Conservation (phyloP, 1,140 invertebrate genomes). For the Drosophila lacteicornis region DNA sequence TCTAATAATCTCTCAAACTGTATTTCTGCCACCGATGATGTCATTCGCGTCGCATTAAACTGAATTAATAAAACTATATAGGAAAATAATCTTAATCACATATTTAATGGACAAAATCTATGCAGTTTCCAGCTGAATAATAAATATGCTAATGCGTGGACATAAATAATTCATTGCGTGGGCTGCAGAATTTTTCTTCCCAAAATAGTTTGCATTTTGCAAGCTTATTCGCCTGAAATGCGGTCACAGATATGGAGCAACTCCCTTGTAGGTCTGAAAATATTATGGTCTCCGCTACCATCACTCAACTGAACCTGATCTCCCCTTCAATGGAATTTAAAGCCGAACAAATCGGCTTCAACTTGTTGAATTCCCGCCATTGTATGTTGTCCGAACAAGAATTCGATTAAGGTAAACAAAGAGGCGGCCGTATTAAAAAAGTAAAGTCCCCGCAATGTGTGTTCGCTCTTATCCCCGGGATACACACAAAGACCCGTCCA, state of each 20-base stretch:
- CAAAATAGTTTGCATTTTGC: conserved; percentile 4
- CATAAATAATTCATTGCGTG: conserved; percentile 1
- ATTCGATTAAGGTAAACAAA: conserved; percentile 51
- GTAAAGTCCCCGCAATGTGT: conserved; percentile 35
- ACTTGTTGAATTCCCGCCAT: conserved; percentile 34
- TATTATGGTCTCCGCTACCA: not conserved
- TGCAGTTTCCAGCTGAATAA: not conserved
- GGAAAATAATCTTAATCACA: not conserved
- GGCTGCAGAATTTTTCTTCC: not conserved
- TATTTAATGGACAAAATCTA: not conserved
- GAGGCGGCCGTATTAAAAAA: conserved; percentile 12
- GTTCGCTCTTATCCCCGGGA: conserved; percentile 1
- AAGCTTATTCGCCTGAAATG: not conserved
- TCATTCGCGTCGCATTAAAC: not conserved
- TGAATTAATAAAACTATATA: not conserved
- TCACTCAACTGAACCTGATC: conserved; percentile 1
- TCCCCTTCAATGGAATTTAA: not conserved
- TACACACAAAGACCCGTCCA: conserved; percentile 9
- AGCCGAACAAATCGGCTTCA: not conserved
- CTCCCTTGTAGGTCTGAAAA: not conserved
- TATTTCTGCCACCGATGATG: no score
- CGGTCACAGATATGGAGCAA: not conserved
- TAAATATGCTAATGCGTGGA: conserved; percentile 17
- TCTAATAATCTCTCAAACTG: not conserved
- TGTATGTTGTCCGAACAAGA: conserved; percentile 11